Percentiles rank a stretch among this genome's conserved stretches.
Evolutionary conservation across 1,140 invertebrate species (phyloP).

Genomic region (Anagrus nilaparvatae): DNA sequence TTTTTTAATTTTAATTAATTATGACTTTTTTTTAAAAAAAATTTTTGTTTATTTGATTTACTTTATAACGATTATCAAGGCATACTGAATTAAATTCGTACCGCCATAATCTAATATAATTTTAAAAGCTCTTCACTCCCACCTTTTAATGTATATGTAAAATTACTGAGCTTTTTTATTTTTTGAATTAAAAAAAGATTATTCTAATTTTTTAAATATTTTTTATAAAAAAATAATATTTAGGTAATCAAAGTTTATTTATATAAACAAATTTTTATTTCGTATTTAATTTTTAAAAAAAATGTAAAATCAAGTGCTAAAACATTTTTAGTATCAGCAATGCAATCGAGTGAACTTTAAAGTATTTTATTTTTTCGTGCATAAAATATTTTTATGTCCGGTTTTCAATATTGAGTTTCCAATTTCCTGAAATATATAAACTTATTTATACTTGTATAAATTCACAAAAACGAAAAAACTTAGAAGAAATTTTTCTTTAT

Average conservation of each 20-base stretch:
- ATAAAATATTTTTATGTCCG: no score
- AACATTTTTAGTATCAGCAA: no score
- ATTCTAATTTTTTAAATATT: not conserved
- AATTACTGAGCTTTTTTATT: not conserved
- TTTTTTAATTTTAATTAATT: not conserved
- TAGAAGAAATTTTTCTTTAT: no score
- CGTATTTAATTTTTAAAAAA: conserved; percentile 13
- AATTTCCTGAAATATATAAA: no score
- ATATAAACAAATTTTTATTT: conserved; percentile 21
- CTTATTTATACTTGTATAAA: no score
- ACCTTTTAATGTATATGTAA: conserved; percentile 17
- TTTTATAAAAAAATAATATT: not conserved
- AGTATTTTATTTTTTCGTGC: no score
- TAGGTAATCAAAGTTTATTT: not conserved
- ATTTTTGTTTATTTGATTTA: conserved; percentile 3
- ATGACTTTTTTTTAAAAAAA: not conserved
- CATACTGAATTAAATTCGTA: conserved; percentile 35
- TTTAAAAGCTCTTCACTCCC: conserved; percentile 24
- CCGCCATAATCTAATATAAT: conserved; percentile 40
- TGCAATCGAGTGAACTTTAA: no score
- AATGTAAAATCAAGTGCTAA: no score
- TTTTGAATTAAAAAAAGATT: not conserved
- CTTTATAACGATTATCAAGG: conserved; percentile 22
- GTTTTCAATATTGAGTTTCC: no score
- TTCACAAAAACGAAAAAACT: no score